Evolutionary conservation across 2,888 invertebrate species (phyloP), one percentile per base, ranked within the genome.

Genomic region (Polymixis flavicincta): DNA sequence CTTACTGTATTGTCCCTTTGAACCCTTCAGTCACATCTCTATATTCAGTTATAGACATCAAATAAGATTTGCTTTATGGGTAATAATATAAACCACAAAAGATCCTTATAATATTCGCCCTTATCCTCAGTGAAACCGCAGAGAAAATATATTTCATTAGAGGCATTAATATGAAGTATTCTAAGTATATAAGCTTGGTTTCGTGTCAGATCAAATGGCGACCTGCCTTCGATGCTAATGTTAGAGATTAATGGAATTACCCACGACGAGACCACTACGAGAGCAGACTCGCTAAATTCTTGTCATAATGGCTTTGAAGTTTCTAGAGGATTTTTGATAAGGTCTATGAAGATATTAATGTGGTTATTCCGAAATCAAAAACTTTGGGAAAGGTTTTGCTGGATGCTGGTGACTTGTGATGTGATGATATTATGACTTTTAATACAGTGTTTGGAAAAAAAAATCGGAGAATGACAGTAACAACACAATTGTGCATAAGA

Each of bases 221-320:
- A 91, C 91, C 92, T 92, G 92, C 93, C 93, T 93, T 90, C 92
- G 87, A 94, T 93, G 94, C 91, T 94, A 94, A 94, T 95, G 93
- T 92, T 88, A 85, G 87, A 92, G 93, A 94, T 94, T 94, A 94
- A 95, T 95, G 92, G 92, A 93, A 94, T 94, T 93, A 94, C 90
- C 89, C 88, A 90, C 91, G 88, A 87, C 89, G 87, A 83, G 89
- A 86, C 87, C 87, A 84, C 88, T 85, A 85, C 88, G 85, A 87
- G 85, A 86, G 87, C 79, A 87, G 88, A 89, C 91, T 90, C 88
- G 87, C 89, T 88, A 91, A 92, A 92, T 90, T 89, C 89, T 88
- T 90, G 89, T 89, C 89, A 88, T 91, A 90, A 90, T 90, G 90
- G 89, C 89, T 91, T 89, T 89, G 78, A 83, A 85, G 82, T 85